Evolutionary conservation across 2,888 invertebrate species (phyloP).

Genomic region (Ferrisia virgata): DNA sequence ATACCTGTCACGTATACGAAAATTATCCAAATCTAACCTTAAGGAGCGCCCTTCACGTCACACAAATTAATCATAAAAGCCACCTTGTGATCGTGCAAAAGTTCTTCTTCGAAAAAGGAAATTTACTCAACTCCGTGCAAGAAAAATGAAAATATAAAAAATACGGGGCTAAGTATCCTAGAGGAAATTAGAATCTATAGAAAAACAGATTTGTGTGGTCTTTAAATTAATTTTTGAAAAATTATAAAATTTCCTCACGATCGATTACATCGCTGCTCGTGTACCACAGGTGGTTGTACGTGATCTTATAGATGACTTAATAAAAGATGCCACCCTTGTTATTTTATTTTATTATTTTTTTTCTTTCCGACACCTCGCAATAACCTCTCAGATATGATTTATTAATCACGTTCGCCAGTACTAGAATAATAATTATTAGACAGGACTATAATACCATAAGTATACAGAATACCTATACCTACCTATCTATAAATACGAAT

Average conservation of each 20-base stretch:
- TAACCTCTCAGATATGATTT: background rate
- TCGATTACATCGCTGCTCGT: background rate
- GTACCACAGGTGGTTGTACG: background rate
- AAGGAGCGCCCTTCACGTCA: too few relatives aligned
- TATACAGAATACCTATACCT: too few relatives aligned
- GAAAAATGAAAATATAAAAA: too few relatives aligned
- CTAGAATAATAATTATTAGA: background rate
- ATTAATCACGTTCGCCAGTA: background rate
- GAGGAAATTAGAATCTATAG: background rate
- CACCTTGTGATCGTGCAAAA: too few relatives aligned
- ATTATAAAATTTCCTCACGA: constrained; percentile 1
- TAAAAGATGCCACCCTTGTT: background rate
- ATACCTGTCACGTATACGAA: too few relatives aligned
- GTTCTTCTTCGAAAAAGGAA: too few relatives aligned
- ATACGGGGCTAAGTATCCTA: background rate
- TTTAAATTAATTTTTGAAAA: background rate
- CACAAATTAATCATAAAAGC: too few relatives aligned
- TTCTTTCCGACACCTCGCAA: background rate
- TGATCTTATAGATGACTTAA: background rate
- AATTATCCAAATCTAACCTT: too few relatives aligned
- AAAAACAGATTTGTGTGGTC: background rate
- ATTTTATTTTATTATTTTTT: background rate
- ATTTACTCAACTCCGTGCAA: too few relatives aligned
- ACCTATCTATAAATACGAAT: too few relatives aligned
- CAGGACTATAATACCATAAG: background rate